Base-by-base conservation (phyloP, 1,140 invertebrate genomes). In the Oreohelix idahoensis region DNA sequence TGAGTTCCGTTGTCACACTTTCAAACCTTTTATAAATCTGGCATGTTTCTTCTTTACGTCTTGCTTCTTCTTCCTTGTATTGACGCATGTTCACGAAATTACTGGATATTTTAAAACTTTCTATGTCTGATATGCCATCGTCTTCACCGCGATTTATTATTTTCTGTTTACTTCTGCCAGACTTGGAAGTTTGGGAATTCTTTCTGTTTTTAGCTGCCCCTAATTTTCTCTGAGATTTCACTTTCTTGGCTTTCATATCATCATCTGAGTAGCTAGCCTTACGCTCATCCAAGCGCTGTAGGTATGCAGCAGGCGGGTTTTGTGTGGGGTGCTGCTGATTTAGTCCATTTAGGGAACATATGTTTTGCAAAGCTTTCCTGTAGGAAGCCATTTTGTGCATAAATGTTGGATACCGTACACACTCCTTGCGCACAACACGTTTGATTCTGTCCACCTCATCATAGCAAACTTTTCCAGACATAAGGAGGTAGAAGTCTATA, bases 401-500 rank as follows among this genome's bases (percentile, higher is more conserved):
- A 80, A 92, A 92, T 32, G 86, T 81, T 32, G 92, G 92, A 38
- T 91, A 79, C 53, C 87, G 84, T 20, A 92, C 84, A 80, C 88
- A 89, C 35, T 92, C 89, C 51, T 85, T 76, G 10, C 91, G 87
- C 29, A 89, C 89, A 32, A 92, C 69, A 39, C 91, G 87, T 71
- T 90, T 91, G 35, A 92, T 87, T 35, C 91, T 73, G 20, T 82
- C 39, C 35, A 92, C 70, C 81, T 93, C 92, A 87, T 92, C 91
- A n/a, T 84, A 81, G 81, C 91, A 92, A 29, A 93, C 85, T 85
- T 92, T 92, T 20, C 92, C 92, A 81, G 87, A 87, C 88, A 91
- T 91, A 70, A 93, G 83, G 23, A 91, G 70, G 35, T 85, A 79
- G 81, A 93, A 92, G 85, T 93, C 91, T 36, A 93, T 91, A 71